Evolutionary conservation across 2,888 invertebrate genomes (phyloP).

Genomic region (Melieria omissa): DNA sequence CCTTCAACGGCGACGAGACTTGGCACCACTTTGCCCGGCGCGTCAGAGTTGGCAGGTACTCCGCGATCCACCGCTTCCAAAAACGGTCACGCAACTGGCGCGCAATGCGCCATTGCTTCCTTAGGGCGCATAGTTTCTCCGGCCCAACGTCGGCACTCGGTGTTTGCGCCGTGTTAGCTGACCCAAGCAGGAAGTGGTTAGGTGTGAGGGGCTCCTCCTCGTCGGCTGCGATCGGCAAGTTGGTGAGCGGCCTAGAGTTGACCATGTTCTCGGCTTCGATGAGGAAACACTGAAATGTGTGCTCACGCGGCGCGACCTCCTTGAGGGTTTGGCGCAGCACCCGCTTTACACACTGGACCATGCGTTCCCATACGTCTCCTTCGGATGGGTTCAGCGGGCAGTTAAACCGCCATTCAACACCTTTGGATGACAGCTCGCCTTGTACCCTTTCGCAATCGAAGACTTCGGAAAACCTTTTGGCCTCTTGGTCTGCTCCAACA

Average conservation of each 20-base stretch:
- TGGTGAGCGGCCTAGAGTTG: conserved; percentile 27
- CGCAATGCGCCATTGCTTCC: too few relatives aligned
- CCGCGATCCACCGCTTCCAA: too few relatives aligned
- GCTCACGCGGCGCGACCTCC: conserved; percentile 34
- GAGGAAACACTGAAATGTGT: conserved; percentile 38
- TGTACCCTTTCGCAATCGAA: too few relatives aligned
- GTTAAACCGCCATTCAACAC: conserved; percentile 13
- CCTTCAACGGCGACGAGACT: conserved; percentile 19
- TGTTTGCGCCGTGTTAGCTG: too few relatives aligned
- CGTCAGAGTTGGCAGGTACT: neutral
- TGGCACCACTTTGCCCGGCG: conserved; percentile 36
- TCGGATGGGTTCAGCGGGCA: conserved; percentile 36
- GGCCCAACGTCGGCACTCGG: too few relatives aligned
- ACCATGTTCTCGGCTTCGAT: conserved; percentile 38
- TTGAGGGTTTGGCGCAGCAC: conserved; percentile 39
- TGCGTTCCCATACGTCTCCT: conserved; percentile 40
- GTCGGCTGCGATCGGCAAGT: conserved; percentile 31
- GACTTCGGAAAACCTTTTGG: too few relatives aligned
- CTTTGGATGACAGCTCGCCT: too few relatives aligned
- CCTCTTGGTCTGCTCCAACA: too few relatives aligned
- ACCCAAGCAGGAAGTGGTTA: conserved; percentile 36
- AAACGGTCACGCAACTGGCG: too few relatives aligned
- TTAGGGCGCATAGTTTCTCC: too few relatives aligned
- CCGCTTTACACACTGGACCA: conserved; percentile 40
- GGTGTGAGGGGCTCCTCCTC: conserved; percentile 41